Base-by-base conservation (phyloP, 2,888 invertebrate genomes). In the Eudemis profundana region DNA sequence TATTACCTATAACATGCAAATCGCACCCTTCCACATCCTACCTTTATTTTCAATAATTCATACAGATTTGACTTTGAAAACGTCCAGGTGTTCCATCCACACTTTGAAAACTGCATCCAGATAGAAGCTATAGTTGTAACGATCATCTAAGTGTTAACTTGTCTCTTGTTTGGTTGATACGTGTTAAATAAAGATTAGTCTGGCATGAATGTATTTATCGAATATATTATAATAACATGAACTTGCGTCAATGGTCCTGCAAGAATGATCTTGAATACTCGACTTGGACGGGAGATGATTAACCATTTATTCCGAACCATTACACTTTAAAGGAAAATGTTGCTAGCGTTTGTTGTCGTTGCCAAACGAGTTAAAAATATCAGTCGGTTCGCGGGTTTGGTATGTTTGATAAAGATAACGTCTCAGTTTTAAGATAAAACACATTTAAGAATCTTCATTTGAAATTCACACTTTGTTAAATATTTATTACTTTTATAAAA, bases 61-160 rank as follows among this genome's bases (percentile, higher is more conserved):
- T 80, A 76, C 69, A 67, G 68, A 84, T 87, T 87, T 86, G 83
- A 85, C 83, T 89, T 87, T 84, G 77, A 86, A 82, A 86, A 77
- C 71, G 66, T 75, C 86, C 87, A 87, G 85, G 82, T 87, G 86
- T 80, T 64, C 70, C 19, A 54, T 68, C 10, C 46, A 21, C 14
- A 54, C 23, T 14, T 42, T 14, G 29, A 50, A n/a, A 57, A 59
- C 23, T 64, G 64, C 64, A 59, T 57, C 57, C 17, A 36, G 42
- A 44, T 50, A 63, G 47, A 36, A 44, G 38, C 23, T 23, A 38
- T 61, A 38, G 42, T 50, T 47, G 40, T 21, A 36, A 4, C 17
- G 17, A 44, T 42, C 44, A 63, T 36, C 36, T 44, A 59, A 64
- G 36, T 49, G 57, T 50, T 57, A 57, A 64, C 50, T 50, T 57